Percentiles rank a stretch among this genome's conserved stretches.
Evolutionary conservation across 2,888 invertebrate species (phyloP).

Genomic region (Monoplex corrugatus): DNA sequence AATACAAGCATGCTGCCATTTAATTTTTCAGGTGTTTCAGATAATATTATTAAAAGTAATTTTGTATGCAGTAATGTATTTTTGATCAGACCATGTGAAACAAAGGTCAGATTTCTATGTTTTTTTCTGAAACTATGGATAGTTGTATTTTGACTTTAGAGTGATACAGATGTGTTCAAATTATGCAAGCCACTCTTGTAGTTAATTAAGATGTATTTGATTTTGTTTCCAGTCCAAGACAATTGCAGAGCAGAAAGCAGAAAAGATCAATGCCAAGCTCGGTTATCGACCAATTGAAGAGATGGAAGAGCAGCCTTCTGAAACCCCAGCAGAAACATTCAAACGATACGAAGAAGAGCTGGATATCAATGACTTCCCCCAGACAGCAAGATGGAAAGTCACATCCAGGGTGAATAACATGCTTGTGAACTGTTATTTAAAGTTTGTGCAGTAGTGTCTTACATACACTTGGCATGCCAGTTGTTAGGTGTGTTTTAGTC

Average conservation of each 20-base stretch:
- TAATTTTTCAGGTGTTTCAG: no score
- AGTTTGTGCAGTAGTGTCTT: neutral
- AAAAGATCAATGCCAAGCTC: slow-evolving; percentile 96
- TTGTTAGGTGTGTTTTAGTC: neutral
- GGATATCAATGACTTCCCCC: slow-evolving; percentile 99
- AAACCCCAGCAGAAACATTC: slow-evolving; percentile 77
- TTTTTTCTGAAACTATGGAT: no score
- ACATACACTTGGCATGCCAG: neutral
- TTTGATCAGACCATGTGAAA: no score
- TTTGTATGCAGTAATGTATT: no score
- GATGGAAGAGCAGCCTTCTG: slow-evolving; percentile 83
- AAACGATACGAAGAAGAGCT: slow-evolving; percentile 97
- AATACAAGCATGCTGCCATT: no score
- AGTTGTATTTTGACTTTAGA: no score
- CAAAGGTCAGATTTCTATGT: no score
- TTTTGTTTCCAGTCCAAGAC: slow-evolving; percentile 86
- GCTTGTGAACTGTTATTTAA: neutral
- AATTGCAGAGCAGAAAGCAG: slow-evolving; percentile 98
- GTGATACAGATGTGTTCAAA: no score
- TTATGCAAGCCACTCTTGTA: no score
- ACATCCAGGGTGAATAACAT: slow-evolving; percentile 90
- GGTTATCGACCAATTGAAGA: slow-evolving; percentile 92
- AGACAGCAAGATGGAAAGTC: slow-evolving; percentile 98
- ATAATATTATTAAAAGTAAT: no score
- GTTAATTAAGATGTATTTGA: no score